These are phyloP conservation scores for Goniozus legneri DNA, from an alignment of 1,140 invertebrate species.

Conservation along the genomic window DNA sequence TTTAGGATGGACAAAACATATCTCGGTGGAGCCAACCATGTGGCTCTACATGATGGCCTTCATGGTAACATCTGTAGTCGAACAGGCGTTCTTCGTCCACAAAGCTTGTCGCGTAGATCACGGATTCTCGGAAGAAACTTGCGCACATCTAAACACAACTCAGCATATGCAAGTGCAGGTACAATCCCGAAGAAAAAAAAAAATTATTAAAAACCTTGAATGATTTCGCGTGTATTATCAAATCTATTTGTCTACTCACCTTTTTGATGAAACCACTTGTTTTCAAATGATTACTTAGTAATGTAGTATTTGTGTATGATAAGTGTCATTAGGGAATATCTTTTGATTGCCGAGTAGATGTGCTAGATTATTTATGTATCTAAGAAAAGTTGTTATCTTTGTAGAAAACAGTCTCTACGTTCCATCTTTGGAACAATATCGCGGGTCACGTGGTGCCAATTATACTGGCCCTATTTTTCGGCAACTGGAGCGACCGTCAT, in stretches of 20 bases:
- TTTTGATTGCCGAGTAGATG: too few relatives aligned
- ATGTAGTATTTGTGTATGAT: too few relatives aligned
- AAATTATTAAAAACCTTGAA: too few relatives aligned
- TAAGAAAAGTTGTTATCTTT: neutral
- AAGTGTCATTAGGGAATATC: too few relatives aligned
- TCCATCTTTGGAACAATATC: slow-evolving; percentile 72
- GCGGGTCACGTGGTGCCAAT: slow-evolving; percentile 67
- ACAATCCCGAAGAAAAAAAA: too few relatives aligned
- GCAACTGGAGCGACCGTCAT: slow-evolving; percentile 71
- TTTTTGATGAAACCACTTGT: too few relatives aligned
- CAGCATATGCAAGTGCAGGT: slow-evolving; percentile 66
- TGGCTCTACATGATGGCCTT: slow-evolving; percentile 78
- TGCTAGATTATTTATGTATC: neutral
- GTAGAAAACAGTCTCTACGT: slow-evolving; percentile 66
- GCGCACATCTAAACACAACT: slow-evolving; percentile 59
- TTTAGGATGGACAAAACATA: slow-evolving; percentile 31
- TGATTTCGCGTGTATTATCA: too few relatives aligned
- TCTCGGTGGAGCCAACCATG: slow-evolving; percentile 73
- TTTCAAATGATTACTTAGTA: too few relatives aligned
- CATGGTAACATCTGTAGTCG: slow-evolving; percentile 73
- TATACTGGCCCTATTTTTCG: slow-evolving; percentile 70
- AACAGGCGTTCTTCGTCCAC: slow-evolving; percentile 70
- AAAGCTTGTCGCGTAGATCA: slow-evolving; percentile 71
- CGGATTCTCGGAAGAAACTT: slow-evolving; percentile 62
- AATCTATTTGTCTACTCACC: neutral